Evolutionary conservation across 1,140 invertebrate genomes (phyloP).

Genomic region (Bombus pascuorum): DNA sequence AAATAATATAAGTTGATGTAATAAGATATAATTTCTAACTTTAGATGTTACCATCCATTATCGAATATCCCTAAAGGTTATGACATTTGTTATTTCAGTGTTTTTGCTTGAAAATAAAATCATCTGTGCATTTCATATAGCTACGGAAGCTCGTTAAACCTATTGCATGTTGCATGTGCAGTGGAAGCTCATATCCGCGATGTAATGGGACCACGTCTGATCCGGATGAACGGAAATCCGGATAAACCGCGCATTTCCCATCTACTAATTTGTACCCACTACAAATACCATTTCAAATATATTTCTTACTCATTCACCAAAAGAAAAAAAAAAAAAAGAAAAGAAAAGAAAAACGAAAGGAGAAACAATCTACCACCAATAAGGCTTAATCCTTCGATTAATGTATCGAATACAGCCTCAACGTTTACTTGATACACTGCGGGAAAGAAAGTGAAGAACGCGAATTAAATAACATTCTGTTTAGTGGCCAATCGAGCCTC

Average conservation of each 20-base stretch:
- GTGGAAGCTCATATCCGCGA: slow-evolving; percentile 28
- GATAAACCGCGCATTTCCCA: neutral
- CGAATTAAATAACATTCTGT: slow-evolving; percentile 15
- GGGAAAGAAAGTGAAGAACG: too few relatives aligned
- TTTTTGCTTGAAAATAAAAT: neutral
- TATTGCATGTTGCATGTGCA: neutral
- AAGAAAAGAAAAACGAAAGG: neutral
- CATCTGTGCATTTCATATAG: neutral
- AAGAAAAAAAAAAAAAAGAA: too few relatives aligned
- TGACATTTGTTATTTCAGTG: neutral
- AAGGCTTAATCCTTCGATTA: neutral
- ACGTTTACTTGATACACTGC: neutral
- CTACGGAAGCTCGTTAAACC: slow-evolving; percentile 10
- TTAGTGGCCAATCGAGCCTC: neutral
- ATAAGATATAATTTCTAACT: too few relatives aligned
- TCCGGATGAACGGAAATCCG: slow-evolving; percentile 42
- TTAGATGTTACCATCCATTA: too few relatives aligned
- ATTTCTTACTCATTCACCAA: neutral
- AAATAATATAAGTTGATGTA: too few relatives aligned
- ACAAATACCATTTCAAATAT: neutral
- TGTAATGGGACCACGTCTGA: slow-evolving; percentile 35
- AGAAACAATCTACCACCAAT: too few relatives aligned
- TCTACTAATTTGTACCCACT: neutral
- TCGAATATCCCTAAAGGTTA: too few relatives aligned
- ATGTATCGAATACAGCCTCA: neutral